A percentile compares a stretch with the other conserved stretches of the same genome.
Evolutionary conservation across 2,888 invertebrate species (phyloP).

Genomic region (Rhopalosiphum nymphaeae): DNA sequence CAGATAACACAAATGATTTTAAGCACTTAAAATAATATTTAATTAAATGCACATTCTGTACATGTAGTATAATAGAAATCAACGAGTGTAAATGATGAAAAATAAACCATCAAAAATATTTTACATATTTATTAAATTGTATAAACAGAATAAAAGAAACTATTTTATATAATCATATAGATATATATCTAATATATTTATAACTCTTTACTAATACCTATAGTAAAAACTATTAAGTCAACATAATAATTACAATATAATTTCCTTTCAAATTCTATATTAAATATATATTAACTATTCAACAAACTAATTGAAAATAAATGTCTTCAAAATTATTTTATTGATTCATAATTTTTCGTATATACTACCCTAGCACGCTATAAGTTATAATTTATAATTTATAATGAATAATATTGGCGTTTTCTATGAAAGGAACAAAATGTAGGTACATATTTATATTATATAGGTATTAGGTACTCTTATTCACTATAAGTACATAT

Average conservation of each 20-base stretch:
- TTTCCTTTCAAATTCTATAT: neutral
- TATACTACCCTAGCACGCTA: neutral
- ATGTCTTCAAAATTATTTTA: neutral
- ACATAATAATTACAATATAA: neutral
- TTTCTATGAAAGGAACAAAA: neutral
- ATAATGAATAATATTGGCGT: neutral
- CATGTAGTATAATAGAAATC: neutral
- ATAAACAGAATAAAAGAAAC: neutral
- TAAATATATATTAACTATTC: neutral
- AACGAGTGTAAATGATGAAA: too few relatives aligned
- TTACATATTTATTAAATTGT: neutral
- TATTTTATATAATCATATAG: neutral
- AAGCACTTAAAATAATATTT: neutral
- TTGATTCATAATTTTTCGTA: neutral
- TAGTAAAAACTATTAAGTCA: neutral
- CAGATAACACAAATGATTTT: slow-evolving; percentile 2
- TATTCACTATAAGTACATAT: neutral
- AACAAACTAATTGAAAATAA: neutral
- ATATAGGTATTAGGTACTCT: neutral
- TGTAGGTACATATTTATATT: neutral
- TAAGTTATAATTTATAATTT: neutral
- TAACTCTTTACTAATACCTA: neutral
- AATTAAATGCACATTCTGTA: neutral
- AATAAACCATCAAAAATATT: neutral
- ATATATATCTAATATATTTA: neutral